Conservation (phyloP, 2,113 vertebrate species). For the Nothobranchius kuhntae region DNA sequence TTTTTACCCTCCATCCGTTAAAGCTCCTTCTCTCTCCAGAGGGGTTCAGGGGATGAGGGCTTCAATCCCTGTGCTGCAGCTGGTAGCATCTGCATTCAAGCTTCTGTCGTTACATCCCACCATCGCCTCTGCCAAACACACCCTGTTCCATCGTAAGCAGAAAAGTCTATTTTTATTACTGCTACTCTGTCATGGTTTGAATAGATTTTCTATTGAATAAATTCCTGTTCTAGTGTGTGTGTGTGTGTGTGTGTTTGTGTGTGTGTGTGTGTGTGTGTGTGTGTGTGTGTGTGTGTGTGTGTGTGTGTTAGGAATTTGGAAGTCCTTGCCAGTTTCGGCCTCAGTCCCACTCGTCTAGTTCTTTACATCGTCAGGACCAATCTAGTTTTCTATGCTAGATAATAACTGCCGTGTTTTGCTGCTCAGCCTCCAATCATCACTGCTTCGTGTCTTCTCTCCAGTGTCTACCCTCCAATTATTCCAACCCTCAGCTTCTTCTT, state of each 20-base stretch:
- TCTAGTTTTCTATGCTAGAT: conserved; percentile 45
- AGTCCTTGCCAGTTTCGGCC: conserved; percentile 12
- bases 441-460: conserved; percentile 5
- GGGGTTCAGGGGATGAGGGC: conserved; percentile 29
- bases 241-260: background rate
- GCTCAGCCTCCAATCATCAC: conserved; percentile 38
- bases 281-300: background rate
- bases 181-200: conserved; percentile 25
- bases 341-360: conserved; percentile 34
- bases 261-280: background rate
- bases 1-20: conserved; percentile 51
- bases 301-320: conserved; percentile 19
- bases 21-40: conserved; percentile 40
- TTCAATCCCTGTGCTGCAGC: conserved; percentile 29
- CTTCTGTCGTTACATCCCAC: conserved; percentile 37
- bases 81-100: conserved; percentile 43
- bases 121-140: conserved; percentile 27
- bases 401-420: conserved; percentile 30
- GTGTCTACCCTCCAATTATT: conserved; percentile 2
- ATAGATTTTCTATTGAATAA: conserved; percentile 37
- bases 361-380: conserved; percentile 44
- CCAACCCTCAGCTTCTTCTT: conserved; percentile 11
- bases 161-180: conserved; percentile 22
- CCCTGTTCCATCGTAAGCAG: conserved; percentile 18
- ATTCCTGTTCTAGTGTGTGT: background rate